Evolutionary conservation across 2,888 invertebrate species (phyloP).

Genomic region (Tromatobia lineatoria): DNA sequence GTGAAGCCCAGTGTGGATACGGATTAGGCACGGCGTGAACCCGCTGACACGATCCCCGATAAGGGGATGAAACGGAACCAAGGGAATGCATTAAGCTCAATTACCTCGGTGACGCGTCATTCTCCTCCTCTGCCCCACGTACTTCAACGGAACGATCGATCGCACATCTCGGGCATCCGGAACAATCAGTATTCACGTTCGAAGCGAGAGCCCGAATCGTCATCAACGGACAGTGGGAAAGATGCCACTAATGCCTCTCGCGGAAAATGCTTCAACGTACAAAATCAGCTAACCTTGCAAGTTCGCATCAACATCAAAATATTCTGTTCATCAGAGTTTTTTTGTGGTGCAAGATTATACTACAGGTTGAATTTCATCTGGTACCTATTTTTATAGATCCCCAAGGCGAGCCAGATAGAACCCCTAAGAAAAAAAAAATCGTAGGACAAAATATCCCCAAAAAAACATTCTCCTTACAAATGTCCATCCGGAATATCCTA

Average conservation of each 20-base stretch:
- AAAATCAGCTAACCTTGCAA: too few relatives aligned
- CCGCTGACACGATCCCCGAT: constrained; percentile 62
- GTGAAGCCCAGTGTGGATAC: constrained; percentile 34
- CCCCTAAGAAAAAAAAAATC: too few relatives aligned
- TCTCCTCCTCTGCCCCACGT: constrained; percentile 24
- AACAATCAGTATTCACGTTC: constrained; percentile 31
- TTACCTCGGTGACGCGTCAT: constrained; percentile 57
- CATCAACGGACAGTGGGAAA: not conserved
- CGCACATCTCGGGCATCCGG: constrained; percentile 21
- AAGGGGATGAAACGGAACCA: constrained; percentile 63
- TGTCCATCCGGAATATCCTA: too few relatives aligned
- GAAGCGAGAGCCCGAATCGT: constrained; percentile 12
- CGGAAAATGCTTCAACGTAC: not conserved
- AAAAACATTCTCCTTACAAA: too few relatives aligned
- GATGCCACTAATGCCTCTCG: not conserved
- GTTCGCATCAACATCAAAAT: too few relatives aligned
- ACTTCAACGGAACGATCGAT: constrained; percentile 35
- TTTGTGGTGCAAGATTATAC: too few relatives aligned
- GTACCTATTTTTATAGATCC: too few relatives aligned
- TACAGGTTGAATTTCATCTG: too few relatives aligned
- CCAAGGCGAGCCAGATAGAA: too few relatives aligned
- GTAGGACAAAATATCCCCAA: too few relatives aligned
- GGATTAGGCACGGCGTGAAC: constrained; percentile 55
- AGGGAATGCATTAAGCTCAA: constrained; percentile 69
- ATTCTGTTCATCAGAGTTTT: too few relatives aligned